Conservation (phyloP, 1,140 invertebrate species). For the Conus betulinus region DNA sequence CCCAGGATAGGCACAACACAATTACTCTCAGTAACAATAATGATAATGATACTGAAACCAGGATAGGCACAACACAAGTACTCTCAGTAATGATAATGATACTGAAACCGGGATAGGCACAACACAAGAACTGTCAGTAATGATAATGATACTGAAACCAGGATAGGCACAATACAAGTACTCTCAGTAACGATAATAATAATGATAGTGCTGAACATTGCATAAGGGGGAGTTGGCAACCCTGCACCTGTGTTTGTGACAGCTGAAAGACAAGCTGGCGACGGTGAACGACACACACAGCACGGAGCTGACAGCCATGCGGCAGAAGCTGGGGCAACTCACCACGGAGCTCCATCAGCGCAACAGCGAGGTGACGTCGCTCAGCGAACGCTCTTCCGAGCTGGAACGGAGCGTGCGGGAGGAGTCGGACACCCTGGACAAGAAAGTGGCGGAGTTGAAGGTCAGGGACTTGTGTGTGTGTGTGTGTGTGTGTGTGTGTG, state of each 20-base stretch:
- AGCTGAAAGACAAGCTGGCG: conserved; percentile 50
- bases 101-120: too few species aligned
- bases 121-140: too few species aligned
- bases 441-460: conserved; percentile 55
- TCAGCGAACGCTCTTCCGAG: conserved; percentile 49
- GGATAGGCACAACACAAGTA: too few species aligned
- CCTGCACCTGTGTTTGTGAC: not conserved
- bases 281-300: conserved; percentile 46
- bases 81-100: too few species aligned
- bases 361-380: conserved; percentile 38
- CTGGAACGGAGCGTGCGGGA: conserved; percentile 50
- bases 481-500: not conserved
- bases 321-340: conserved; percentile 47
- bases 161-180: too few species aligned
- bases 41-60: too few species aligned
- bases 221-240: too few species aligned
- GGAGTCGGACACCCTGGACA: conserved; percentile 45
- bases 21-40: too few species aligned
- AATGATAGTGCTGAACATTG: too few species aligned
- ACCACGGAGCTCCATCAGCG: conserved; percentile 57
- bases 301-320: conserved; percentile 52
- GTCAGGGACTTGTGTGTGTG: conserved; percentile 20
- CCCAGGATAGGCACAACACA: too few species aligned
- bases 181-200: too few species aligned
- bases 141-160: too few species aligned